Base-by-base conservation (phyloP, 2,888 invertebrate species). In the Dione vanillae region DNA sequence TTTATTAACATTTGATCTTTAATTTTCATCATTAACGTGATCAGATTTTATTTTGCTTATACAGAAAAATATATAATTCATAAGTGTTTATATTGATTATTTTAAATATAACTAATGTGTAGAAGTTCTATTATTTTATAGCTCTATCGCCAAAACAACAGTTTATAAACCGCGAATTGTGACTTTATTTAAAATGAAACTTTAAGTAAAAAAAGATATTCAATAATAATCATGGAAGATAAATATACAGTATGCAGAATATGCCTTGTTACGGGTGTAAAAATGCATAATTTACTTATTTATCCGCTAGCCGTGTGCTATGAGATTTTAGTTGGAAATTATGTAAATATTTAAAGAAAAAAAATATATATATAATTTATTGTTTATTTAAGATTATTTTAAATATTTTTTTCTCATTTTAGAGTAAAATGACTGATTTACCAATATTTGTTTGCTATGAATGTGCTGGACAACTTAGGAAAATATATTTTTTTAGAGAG, bases 121-220 rank as follows among this genome's bases (percentile, higher is more conserved):
- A 86, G 88, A 80, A 87, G 83, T 84, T 91, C 90, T 91, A 90
- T 82, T 83, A 86, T 85, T 90, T 90, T 88, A 81, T 90, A 90
- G 81, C 82, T 90, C 87, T 85, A 87, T 85, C 78, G 67, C 45
- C 69, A 47, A 64, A 56, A 56, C 62, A 40, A 54, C 49, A 66
- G 70, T 74, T 67, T 72, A 68, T 77, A 67, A 76, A 74, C 83
- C 85, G 86, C 85, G 83, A 88, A 86, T 77, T 69, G 85, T 84
- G 81, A 80, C 86, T 85, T 69, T 70, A 74, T 78, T 78, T 78
- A 75, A 67, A 70, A 69, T 66, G 62, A 65, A 54, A 47, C 69
- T 68, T 16, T 56, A 71, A 77, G 67, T 75, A 73, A 68, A 59
- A 52, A 45, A 71, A 64, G 16, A 66, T 40, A 47, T 69, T 56